These are phyloP conservation scores for Fringilla coelebs DNA, from an alignment of 2,797 vertebrate species.

Conservation along the genomic window DNA sequence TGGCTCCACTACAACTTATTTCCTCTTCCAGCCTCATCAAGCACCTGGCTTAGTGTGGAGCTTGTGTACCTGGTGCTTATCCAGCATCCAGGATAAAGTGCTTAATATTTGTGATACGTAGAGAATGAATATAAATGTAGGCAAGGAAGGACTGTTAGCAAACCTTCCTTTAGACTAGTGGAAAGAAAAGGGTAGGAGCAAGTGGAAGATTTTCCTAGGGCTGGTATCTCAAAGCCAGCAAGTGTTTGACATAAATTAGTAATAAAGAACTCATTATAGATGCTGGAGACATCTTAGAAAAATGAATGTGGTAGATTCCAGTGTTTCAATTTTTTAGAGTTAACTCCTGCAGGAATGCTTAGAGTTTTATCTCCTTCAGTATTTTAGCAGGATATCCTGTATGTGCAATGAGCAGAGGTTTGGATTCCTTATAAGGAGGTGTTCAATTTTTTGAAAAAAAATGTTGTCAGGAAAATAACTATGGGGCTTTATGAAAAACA, in stretches of 20 bases:
- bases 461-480: neutral
- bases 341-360: neutral
- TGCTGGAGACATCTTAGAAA: neutral
- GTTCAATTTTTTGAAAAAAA: constrained; percentile 9
- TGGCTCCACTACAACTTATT: neutral
- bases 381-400: neutral
- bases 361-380: neutral
- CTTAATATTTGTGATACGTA: neutral
- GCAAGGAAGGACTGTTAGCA: neutral
- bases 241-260: neutral
- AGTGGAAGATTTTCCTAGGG: neutral
- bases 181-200: neutral
- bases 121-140: neutral
- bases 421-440: neutral
- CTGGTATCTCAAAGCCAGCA: neutral
- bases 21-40: neutral
- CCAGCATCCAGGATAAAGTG: neutral
- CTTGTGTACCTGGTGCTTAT: neutral
- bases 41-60: neutral
- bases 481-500: neutral
- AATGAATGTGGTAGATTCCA: neutral
- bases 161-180: neutral
- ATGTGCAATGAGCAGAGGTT: neutral
- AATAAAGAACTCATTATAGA: neutral
- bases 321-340: neutral